Conservation (phyloP, 2,888 invertebrate species). For the Pseudococcus viburni region DNA sequence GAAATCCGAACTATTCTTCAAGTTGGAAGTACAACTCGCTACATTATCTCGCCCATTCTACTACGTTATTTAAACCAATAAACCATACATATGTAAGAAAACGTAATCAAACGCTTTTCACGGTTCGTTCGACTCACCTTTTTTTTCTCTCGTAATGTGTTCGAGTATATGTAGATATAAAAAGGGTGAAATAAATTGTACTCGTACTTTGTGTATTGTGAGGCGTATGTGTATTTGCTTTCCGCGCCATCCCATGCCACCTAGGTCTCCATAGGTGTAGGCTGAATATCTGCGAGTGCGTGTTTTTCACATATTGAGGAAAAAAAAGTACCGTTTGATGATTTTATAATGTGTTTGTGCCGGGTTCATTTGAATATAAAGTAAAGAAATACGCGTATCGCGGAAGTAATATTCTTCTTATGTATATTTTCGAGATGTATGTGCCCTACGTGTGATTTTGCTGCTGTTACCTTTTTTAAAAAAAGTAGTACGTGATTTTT, state of each 20-base stretch:
- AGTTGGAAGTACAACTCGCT: neutral
- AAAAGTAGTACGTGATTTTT: no score
- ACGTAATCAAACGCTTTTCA: constrained; percentile 31
- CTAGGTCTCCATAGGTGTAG: no score
- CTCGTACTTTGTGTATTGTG: no score
- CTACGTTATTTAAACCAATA: constrained; percentile 23
- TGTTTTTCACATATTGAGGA: neutral
- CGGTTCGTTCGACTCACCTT: neutral
- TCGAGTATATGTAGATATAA: neutral
- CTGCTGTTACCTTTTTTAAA: no score
- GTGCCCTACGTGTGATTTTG: no score
- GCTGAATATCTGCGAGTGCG: neutral
- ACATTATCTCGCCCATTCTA: neutral
- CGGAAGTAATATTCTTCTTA: neutral
- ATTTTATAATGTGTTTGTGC: constrained; percentile 32
- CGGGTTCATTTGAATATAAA: constrained; percentile 1
- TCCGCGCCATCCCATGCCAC: no score
- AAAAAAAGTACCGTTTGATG: constrained; percentile 7
- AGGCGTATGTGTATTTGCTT: no score
- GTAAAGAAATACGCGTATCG: neutral
- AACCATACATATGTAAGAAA: neutral
- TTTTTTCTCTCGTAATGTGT: neutral
- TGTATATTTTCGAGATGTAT: neutral
- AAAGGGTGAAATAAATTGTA: neutral
- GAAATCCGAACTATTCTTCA: neutral